phyloP scores from a whole-genome alignment of 2,113 vertebrate species.

The Aegypius monachus region DNA sequence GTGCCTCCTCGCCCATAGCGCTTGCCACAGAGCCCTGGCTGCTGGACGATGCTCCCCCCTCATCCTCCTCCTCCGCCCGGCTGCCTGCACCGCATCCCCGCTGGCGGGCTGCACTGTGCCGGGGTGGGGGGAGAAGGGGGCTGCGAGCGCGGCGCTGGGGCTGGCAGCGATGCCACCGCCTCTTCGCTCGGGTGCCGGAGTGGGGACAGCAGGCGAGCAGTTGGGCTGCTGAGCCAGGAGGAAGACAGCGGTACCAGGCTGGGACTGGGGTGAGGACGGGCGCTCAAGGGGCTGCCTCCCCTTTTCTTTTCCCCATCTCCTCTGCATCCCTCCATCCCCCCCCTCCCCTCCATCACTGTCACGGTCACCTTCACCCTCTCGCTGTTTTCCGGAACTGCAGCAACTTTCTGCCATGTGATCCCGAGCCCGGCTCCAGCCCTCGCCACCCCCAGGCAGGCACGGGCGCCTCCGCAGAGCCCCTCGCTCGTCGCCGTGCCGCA shows the following conservation, averaged over 20 bases:
- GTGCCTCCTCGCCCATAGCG: background rate
- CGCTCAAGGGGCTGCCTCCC: background rate
- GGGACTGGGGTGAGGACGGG: background rate
- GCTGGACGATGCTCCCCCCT: background rate
- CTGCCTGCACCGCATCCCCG: background rate
- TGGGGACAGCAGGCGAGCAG: background rate
- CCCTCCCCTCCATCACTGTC: constrained; percentile 6
- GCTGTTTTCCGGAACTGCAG: constrained; percentile 48
- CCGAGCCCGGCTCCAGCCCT: constrained; percentile 54
- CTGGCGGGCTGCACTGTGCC: background rate
- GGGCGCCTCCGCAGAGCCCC: constrained; percentile 47
- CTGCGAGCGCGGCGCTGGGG: background rate
- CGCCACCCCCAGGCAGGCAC: constrained; percentile 43
- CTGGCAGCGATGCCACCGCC: background rate
- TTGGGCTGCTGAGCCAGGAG: background rate
- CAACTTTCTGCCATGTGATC: constrained; percentile 64
- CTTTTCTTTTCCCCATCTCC: background rate
- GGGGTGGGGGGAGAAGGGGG: background rate
- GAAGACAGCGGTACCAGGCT: background rate
- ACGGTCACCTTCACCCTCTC: constrained; percentile 49
- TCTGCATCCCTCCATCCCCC: background rate
- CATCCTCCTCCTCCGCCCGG: background rate
- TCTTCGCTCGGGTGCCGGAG: background rate
- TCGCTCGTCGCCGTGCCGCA: background rate
- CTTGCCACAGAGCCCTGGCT: background rate